Evolutionary conservation across 2,797 vertebrate genomes (phyloP), one percentile per base, ranked within the genome.

Genomic region (Microctenopoma steveboyesi): DNA sequence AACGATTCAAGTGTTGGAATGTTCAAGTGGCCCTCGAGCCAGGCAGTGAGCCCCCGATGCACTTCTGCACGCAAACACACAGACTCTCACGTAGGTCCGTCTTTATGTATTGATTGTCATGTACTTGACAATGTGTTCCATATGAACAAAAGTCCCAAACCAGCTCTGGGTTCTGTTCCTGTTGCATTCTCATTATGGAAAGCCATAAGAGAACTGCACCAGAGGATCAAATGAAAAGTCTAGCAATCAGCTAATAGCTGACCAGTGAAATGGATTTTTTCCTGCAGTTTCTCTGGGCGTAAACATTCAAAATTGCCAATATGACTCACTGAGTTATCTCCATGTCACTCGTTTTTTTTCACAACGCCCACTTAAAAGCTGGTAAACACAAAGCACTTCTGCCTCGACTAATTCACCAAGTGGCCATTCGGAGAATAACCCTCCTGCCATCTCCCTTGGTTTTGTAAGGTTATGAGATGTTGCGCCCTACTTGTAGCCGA

Each of bases 321-420:
- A n/a, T 87, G 79, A 86, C 58, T 86, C 81, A 79, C 69, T 42
- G 53, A 77, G 74, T 84, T 88, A 81, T 87, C 71, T 83, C 75
- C 79, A 40, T 83, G 76, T 85, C 86, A 84, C 68, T 81, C 78
- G 74, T 69, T 78, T 70, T 46, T 88, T 82, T 80, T 16, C 66
- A 79, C 80, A 72, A 87, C 85, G 78, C 90, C 85, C 82, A 89
- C 88, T 81, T 80, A 63, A 85, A 85, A 81, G 70, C 85, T 87
- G 88, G 78, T 76, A 66, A 86, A 88, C 65, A 63, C 79, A 54
- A 71, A 76, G 53, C 71, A 55, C 68, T 73, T 39, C 70, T 63
- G 59, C 61, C 55, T 70, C 54, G 46, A 65, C 70, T 68, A 69
- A 76, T 72, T 55, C 43, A 30, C 62, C 73, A 72, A 80, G 66